Base-by-base conservation (phyloP, 2,888 invertebrate species). In the Heliconius cydno region DNA sequence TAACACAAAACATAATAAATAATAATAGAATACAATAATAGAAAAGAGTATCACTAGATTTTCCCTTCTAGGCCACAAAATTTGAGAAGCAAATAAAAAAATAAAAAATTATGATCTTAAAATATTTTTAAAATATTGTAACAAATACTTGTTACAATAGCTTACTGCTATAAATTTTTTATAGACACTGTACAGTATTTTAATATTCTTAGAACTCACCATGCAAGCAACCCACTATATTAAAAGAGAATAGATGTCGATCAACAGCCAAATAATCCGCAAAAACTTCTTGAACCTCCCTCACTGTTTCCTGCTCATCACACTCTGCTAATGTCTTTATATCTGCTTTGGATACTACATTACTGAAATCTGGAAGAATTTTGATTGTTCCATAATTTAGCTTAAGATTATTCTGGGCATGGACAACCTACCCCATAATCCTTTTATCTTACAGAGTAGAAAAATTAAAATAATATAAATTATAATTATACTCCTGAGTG, bases 281-380 rank as follows among this genome's bases (percentile, higher is more conserved):
- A 91, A 99, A 99, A 87, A 98, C 97, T 93, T 99, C 99, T 90
- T 99, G 98, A 0, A 99, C 97, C 94, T 99, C 99, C 83, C 99
- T 95, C 22, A 99, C 99, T 0, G 98, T 97, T 95, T 99, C 99
- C 90, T 99, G 98, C 91, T 99, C 99, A 92, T 99, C 99, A 86
- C 98, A 98, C 93, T 99, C 99, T 0, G 99, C 99, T 82, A 99
- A 92, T 0, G 97, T 96, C 94, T 99, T 99, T 60, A 99, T 97
- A 89, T 99, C 99, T 19, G 98, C 98, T 90, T 99, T 99, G 57
- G 99, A 98, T 87, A 99, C 97, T 46, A 99, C 98, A 90, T 99
- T 99, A 89, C 99, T 99, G 92, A 99, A 99, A 96, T 99, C 98
- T 98, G 86, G 38, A 60, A 38, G 5, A 1, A 13, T 72, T 72